phyloP scores from a whole-genome alignment of 1,140 invertebrate species.

The Heliconius melpomene region DNA sequence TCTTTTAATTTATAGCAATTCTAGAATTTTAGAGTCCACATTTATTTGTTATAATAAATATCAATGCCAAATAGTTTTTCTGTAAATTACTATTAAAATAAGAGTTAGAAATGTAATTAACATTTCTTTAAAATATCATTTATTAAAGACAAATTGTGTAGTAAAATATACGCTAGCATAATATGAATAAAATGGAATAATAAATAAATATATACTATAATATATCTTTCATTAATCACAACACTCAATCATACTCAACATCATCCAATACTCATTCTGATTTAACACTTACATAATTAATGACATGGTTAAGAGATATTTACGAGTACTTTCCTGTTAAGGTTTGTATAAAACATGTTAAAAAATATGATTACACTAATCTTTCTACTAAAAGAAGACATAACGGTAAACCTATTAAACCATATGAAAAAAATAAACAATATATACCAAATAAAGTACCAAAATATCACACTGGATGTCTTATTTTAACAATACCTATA shows the following conservation, averaged over 20 bases:
- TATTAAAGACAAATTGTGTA: slow-evolving; percentile 1
- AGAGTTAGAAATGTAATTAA: neutral
- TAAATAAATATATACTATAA: slow-evolving; percentile 25
- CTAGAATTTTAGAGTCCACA: neutral
- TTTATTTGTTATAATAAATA: slow-evolving; percentile 9
- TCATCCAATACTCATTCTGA: neutral
- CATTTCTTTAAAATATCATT: neutral
- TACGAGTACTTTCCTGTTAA: slow-evolving; percentile 11
- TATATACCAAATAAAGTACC: neutral
- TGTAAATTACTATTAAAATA: neutral
- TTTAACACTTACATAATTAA: slow-evolving; percentile 18
- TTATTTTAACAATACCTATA: neutral
- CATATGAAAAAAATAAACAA: neutral
- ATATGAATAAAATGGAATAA: slow-evolving; percentile 23
- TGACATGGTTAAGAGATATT: slow-evolving; percentile 22
- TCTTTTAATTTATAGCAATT: neutral
- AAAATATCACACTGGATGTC: neutral
- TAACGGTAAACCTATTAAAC: neutral
- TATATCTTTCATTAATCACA: slow-evolving; percentile 3
- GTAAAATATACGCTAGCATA: slow-evolving; percentile 5
- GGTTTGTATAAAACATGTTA: slow-evolving; percentile 13
- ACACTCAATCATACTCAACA: slow-evolving; percentile 9
- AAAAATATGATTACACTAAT: neutral
- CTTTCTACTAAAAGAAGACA: neutral
- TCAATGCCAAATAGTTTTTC: neutral